A percentile compares a stretch with the other conserved stretches of the same genome.
Conservation (phyloP, 64 coral and sea anemone species). For the Astreopora myriophthalma region DNA sequence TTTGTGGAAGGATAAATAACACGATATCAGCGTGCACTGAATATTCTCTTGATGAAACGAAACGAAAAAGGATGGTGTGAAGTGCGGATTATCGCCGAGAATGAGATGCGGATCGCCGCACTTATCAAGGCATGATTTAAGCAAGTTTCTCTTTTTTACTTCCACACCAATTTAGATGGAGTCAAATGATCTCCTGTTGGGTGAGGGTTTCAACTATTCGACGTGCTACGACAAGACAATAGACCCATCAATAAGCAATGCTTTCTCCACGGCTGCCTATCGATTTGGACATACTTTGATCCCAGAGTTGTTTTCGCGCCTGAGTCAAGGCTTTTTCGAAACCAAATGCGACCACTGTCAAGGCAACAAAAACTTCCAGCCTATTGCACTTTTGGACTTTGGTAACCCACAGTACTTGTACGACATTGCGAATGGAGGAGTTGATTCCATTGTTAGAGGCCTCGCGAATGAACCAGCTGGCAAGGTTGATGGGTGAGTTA, state of each 20-base stretch:
- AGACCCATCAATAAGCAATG: slow-evolving; percentile 22
- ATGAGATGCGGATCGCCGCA: no score
- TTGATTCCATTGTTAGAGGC: slow-evolving; percentile 55
- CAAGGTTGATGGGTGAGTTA: slow-evolving; percentile 24
- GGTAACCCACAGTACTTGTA: slow-evolving; percentile 41
- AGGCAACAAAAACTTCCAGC: not conserved
- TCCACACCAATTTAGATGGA: not conserved
- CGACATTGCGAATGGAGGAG: not conserved
- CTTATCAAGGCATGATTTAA: no score
- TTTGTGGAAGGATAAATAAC: no score
- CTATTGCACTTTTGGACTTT: not conserved
- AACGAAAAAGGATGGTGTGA: no score
- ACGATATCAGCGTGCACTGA: no score
- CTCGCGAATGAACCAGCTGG: not conserved
- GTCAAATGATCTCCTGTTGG: not conserved
- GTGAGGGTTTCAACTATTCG: not conserved
- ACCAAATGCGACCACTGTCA: not conserved
- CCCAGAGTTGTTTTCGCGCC: not conserved
- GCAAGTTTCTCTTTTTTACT: not conserved
- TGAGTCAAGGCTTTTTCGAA: not conserved
- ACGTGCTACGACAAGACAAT: not conserved
- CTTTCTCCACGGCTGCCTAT: slow-evolving; percentile 63
- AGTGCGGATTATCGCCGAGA: no score
- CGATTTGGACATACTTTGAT: slow-evolving; percentile 76
- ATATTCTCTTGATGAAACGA: no score